These are phyloP conservation scores for Epirrita christyi DNA, from an alignment of 2,888 invertebrate genomes.

Conservation along the genomic window DNA sequence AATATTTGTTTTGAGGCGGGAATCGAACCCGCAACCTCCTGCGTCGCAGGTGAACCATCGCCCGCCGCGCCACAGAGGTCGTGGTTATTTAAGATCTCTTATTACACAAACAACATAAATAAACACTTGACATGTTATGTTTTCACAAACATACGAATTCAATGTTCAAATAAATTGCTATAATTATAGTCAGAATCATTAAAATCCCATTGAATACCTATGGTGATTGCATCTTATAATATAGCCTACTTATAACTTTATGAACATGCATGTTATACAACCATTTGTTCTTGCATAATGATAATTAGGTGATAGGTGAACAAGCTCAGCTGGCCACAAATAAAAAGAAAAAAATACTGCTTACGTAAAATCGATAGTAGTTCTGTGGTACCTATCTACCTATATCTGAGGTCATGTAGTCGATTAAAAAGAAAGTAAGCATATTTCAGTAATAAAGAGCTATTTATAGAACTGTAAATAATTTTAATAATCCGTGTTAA, in stretches of 20 bases:
- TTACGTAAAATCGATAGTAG: slow-evolving; percentile 35
- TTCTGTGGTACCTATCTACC: neutral
- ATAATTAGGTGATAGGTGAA: slow-evolving; percentile 34
- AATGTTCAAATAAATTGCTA: neutral
- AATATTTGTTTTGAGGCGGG: no score
- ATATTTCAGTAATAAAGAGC: slow-evolving; percentile 5
- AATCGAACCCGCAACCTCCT: no score
- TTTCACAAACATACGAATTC: neutral
- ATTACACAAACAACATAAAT: no score
- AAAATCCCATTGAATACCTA: slow-evolving; percentile 25
- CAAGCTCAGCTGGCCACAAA: slow-evolving; percentile 1
- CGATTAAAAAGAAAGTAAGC: slow-evolving; percentile 15
- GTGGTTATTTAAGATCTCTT: no score
- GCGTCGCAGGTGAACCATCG: no score
- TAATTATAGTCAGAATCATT: slow-evolving; percentile 9
- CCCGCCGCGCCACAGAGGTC: no score
- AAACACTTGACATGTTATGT: no score
- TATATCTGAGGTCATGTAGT: slow-evolving; percentile 4
- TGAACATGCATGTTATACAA: slow-evolving; percentile 33
- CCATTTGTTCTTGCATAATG: slow-evolving; percentile 33
- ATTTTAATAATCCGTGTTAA: no score
- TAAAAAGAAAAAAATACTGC: slow-evolving; percentile 19
- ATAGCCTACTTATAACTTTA: slow-evolving; percentile 14
- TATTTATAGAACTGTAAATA: neutral
- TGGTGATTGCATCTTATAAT: slow-evolving; percentile 23